phyloP scores from a whole-genome alignment of 2,113 vertebrate species.

The Cyprinodon brontotheroides region DNA sequence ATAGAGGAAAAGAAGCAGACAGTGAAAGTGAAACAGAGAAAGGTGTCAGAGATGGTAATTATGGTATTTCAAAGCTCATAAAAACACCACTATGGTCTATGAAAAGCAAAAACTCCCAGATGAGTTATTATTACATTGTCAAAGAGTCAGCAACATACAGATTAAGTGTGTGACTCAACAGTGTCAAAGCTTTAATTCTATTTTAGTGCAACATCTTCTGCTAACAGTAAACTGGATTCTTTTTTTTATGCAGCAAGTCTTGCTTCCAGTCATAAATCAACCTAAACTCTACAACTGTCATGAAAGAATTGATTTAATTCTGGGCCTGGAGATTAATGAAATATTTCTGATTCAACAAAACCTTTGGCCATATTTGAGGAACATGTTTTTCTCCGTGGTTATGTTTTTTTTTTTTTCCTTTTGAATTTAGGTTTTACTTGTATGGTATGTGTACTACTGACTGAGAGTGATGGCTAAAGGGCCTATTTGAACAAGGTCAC shows the following conservation, averaged over 20 bases:
- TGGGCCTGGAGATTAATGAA: background rate
- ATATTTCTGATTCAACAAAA: background rate
- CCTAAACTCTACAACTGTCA: background rate
- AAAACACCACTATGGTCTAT: background rate
- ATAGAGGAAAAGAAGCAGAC: background rate
- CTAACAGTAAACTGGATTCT: background rate
- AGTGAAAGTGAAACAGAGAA: background rate
- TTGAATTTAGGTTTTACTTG: no score
- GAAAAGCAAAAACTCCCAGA: background rate
- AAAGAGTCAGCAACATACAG: background rate
- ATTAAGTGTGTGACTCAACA: background rate
- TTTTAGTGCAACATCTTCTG: background rate
- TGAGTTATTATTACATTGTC: background rate
- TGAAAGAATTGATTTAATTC: background rate
- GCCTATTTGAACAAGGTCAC: no score
- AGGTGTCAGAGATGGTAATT: background rate
- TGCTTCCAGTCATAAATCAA: background rate
- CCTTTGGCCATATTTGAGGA: no score
- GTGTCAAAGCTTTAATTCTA: background rate
- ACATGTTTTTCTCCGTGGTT: no score
- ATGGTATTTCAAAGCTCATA: no score
- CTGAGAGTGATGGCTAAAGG: no score
- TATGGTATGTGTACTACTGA: no score
- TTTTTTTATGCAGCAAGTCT: background rate
- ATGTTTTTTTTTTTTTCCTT: no score